These are phyloP conservation scores for Probaryconus sp. DNA, from an alignment of 1,140 invertebrate genomes.

Conservation along the genomic window DNA sequence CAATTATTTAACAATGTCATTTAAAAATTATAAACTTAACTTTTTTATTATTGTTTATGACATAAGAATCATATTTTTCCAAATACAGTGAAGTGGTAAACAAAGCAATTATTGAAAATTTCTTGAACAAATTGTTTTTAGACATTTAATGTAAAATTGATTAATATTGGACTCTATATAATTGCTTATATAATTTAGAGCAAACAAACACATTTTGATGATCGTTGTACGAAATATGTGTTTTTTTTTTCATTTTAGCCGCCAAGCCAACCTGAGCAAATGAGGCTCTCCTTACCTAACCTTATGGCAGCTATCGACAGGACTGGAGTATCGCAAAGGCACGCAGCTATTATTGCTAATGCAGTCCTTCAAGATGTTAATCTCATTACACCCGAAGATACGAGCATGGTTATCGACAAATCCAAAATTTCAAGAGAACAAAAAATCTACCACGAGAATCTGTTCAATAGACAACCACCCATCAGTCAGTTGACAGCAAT, in stretches of 20 bases:
- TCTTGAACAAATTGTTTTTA: no score
- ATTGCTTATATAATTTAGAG: no score
- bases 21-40: background rate
- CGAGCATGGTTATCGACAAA: conserved; percentile 24
- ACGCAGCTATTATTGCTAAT: conserved; percentile 26
- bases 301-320: conserved; percentile 10
- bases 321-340: conserved; percentile 7
- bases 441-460: background rate
- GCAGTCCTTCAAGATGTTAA: conserved; percentile 15
- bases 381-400: conserved; percentile 22
- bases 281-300: conserved; percentile 3
- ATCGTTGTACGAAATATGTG: conserved; percentile 9
- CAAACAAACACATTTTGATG: no score
- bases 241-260: conserved; percentile 15
- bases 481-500: conserved; percentile 2
- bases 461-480: conserved; percentile 10
- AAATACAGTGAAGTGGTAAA: conserved; percentile 3
- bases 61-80: conserved; percentile 1
- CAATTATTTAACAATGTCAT: conserved; percentile 11
- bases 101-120: no score
- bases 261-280: conserved; percentile 9
- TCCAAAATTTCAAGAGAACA: conserved; percentile 24
- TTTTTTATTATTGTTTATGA: background rate
- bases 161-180: no score
- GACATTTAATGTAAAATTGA: no score